These are phyloP conservation scores for Graptemys geographica DNA, from an alignment of 2,797 vertebrate species.

Conservation along the genomic window DNA sequence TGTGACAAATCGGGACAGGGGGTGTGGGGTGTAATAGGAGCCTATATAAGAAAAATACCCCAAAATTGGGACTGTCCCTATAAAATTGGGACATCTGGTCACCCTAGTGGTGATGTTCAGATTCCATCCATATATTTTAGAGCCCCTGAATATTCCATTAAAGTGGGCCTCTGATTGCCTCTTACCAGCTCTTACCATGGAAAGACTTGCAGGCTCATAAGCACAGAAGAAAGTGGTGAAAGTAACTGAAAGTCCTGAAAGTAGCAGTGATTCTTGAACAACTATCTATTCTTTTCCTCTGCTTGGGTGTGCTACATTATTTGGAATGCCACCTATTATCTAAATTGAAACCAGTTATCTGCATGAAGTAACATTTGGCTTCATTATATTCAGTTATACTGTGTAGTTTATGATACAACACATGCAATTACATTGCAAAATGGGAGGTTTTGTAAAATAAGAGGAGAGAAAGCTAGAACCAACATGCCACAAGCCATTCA, in stretches of 20 bases:
- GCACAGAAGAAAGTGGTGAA: background rate
- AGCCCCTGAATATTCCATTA: background rate
- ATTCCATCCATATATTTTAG: background rate
- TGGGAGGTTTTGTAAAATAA: background rate
- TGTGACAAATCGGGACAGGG: too few species aligned
- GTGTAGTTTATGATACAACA: background rate
- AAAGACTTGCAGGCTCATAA: background rate
- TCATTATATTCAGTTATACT: background rate
- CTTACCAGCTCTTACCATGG: background rate
- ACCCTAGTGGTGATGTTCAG: background rate
- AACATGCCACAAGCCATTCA: background rate
- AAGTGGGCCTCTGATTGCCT: background rate
- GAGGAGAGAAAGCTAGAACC: background rate
- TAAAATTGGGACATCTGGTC: too few species aligned
- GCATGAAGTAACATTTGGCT: background rate
- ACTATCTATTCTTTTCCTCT: background rate
- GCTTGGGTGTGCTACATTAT: rapidly evolving
- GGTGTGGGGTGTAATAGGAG: too few species aligned
- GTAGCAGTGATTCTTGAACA: background rate
- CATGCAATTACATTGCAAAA: background rate
- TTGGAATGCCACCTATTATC: background rate
- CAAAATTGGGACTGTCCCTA: too few species aligned
- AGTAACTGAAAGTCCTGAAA: background rate
- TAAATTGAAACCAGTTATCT: background rate
- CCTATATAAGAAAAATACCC: too few species aligned